phyloP scores from a whole-genome alignment of 2,888 invertebrate genomes.

The Chalcosyrphus nemorum region DNA sequence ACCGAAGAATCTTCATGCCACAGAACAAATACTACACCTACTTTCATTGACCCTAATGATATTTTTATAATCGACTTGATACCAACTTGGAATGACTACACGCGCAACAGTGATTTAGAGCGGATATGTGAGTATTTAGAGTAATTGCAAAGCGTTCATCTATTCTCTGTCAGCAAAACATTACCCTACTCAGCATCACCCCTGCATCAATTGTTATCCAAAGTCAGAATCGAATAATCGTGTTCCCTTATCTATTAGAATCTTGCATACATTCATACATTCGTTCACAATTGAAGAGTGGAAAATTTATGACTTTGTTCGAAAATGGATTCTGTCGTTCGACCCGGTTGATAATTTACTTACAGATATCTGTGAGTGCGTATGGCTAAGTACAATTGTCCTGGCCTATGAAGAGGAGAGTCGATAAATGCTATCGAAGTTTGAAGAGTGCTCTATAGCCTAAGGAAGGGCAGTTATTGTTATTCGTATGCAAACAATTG shows the following conservation, averaged over 20 bases:
- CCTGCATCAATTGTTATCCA: not conserved
- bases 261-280: not conserved
- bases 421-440: not conserved
- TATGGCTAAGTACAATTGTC: not conserved
- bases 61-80: not conserved
- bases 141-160: not conserved
- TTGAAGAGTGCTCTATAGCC: not conserved
- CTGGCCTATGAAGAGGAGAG: not conserved
- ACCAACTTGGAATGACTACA: not conserved
- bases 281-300: not conserved
- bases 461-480: not conserved
- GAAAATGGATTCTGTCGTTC: not conserved
- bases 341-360: not conserved
- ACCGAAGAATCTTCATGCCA: not conserved
- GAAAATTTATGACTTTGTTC: slow-evolving; percentile 4
- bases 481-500: not conserved
- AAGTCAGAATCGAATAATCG: not conserved
- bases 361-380: not conserved
- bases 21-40: not conserved
- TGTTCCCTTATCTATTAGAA: not conserved
- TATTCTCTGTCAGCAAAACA: not conserved
- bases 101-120: not conserved
- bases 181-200: not conserved
- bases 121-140: not conserved
- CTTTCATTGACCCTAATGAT: not conserved